Evolutionary conservation across 2,113 vertebrate genomes (phyloP), one percentile per base, ranked within the genome.

Genomic region (Leptobrachium ailaonicum): DNA sequence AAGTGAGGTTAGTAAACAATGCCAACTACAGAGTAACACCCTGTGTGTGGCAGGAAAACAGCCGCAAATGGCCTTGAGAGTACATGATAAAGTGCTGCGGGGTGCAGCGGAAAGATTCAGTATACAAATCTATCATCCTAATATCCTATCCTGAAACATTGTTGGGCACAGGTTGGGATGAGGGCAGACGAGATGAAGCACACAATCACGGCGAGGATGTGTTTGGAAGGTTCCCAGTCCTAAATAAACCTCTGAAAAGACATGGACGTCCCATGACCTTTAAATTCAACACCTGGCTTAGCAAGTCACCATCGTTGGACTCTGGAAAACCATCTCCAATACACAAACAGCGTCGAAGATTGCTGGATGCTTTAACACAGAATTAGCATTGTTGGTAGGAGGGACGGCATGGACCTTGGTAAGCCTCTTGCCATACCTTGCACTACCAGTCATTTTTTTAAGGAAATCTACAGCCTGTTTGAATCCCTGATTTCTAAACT

Each of bases 101-200:
- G 3, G 10, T 12, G 56, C 10, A 14, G 56, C 3, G 56, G 56
- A 60, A 60, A 12, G 56, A 60, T 1, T 60, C 47, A 12, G 56
- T 8, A 14, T 12, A 60, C 56, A 60, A 60, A 60, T 60, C 6
- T 12, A 11, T 60, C 47, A 50, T 32, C 20, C 47, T 50, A 4
- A 50, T 50, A 4, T 60, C 13, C 56, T 12, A 60, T 14, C 20
- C 20, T 60, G 13, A 60, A 60, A 60, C 2, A 60, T 60, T 60
- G 56, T 4, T 1, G 63, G 64, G 44, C 32, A 2, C 10, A 50
- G 14, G 41, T 20, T 13, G 8, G 53, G 50, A 53, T 41, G 60
- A 14, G 20, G 20, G 13, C 32, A 77, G 66, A 58, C 53, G 60
- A 40, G 54, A 79, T 73, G 12, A 78, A 10, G n/a, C 50, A 77